These are phyloP conservation scores for Cryptus viduatorius DNA, from an alignment of 2,888 invertebrate species.

Conservation along the genomic window DNA sequence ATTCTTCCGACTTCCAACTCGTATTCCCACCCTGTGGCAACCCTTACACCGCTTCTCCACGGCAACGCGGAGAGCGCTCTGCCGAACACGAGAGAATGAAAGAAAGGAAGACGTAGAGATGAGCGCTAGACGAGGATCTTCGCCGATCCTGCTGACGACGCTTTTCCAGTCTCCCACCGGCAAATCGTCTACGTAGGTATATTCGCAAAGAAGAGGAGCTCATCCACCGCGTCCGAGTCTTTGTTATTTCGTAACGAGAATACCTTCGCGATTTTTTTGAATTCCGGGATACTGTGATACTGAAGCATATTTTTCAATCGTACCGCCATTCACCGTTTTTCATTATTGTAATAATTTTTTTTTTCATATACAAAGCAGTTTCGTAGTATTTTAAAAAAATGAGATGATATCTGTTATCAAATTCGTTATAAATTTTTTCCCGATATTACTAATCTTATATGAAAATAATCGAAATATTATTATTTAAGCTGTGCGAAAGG, in stretches of 20 bases:
- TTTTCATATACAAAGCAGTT: not conserved
- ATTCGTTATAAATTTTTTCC: too few relatives aligned
- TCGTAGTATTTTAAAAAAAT: not conserved
- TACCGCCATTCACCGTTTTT: too few relatives aligned
- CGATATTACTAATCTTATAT: too few relatives aligned
- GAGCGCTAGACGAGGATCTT: constrained; percentile 56
- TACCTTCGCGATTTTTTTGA: not conserved
- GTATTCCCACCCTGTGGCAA: constrained; percentile 53
- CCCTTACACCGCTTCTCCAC: constrained; percentile 33
- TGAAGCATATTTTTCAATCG: too few relatives aligned
- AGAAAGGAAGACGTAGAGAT: constrained; percentile 55
- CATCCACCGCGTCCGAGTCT: constrained; percentile 1
- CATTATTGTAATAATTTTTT: not conserved
- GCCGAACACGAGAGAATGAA: constrained; percentile 1
- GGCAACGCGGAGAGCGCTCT: constrained; percentile 1
- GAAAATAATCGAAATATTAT: too few relatives aligned
- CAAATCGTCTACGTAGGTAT: constrained; percentile 34
- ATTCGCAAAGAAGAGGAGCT: not conserved
- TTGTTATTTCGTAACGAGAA: not conserved
- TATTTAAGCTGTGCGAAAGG: too few relatives aligned
- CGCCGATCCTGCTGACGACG: constrained; percentile 77
- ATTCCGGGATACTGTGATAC: not conserved
- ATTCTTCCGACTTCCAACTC: constrained; percentile 69
- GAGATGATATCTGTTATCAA: not conserved
- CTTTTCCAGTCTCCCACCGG: constrained; percentile 23